Evolutionary conservation across 2,888 invertebrate species (phyloP).

Genomic region (Calliphora vomitoria): DNA sequence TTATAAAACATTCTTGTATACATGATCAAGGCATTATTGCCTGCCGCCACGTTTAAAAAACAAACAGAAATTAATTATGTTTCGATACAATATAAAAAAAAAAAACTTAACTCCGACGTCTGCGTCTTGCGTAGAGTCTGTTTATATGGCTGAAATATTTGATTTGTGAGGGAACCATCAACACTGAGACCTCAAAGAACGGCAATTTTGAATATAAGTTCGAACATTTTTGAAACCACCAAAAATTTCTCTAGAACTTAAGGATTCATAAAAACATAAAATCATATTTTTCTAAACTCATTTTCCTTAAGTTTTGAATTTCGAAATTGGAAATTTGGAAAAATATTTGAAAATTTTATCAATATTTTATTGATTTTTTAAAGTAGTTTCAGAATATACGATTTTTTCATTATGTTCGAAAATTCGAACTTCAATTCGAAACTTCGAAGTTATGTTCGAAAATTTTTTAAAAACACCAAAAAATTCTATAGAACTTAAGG

Average conservation of each 20-base stretch:
- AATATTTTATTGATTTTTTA: background rate
- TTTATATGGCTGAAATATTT: background rate
- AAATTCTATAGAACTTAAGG: background rate
- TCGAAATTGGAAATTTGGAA: background rate
- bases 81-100: conserved; percentile 70
- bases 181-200: background rate
- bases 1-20: conserved; percentile 67
- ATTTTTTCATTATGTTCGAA: no score
- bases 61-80: conserved; percentile 77
- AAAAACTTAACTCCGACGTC: conserved; percentile 47
- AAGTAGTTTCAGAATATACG: background rate
- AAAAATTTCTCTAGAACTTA: no score
- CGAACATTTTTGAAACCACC: no score
- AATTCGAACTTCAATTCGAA: no score
- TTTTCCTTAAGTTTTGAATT: no score
- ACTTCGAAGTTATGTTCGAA: background rate
- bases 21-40: conserved; percentile 65
- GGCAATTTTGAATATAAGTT: no score
- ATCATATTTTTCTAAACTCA: no score
- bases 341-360: background rate
- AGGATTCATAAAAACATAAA: no score
- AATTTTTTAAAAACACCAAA: background rate
- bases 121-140: conserved; percentile 15
- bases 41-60: conserved; percentile 73
- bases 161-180: background rate